phyloP scores from a whole-genome alignment of 2,113 vertebrate genomes.

The Stomatorhinus ivindoensis region DNA sequence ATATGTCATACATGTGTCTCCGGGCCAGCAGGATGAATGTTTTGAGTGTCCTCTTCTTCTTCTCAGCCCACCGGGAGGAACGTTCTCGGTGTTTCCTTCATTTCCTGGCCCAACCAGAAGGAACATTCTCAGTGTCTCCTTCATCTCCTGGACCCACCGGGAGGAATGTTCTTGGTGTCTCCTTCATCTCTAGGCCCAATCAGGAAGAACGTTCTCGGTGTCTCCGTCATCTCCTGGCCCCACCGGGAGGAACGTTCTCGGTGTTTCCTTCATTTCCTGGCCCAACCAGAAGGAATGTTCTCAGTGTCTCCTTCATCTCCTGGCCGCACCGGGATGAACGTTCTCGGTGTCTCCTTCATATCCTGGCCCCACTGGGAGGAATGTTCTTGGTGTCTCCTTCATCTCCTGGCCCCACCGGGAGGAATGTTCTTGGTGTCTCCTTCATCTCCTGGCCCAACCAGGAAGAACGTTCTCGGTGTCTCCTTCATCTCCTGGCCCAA shows the following conservation, averaged over 20 bases:
- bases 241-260: too few species aligned
- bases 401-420: neutral
- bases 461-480: too few species aligned
- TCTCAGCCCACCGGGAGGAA: neutral
- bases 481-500: too few species aligned
- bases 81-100: neutral
- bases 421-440: neutral
- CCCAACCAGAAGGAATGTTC: neutral
- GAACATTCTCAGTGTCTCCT: neutral
- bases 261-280: neutral
- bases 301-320: neutral
- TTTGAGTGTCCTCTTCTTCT: neutral
- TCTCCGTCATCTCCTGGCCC: too few species aligned
- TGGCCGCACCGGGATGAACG: neutral
- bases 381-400: neutral
- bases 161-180: neutral
- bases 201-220: too few species aligned
- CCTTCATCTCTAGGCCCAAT: neutral
- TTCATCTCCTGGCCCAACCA: neutral
- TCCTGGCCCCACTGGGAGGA: neutral
- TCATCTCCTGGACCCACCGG: neutral
- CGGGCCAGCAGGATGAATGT: neutral
- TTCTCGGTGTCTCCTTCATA: neutral
- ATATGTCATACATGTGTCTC: neutral
- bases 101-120: neutral